These are phyloP conservation scores for Microctenopoma steveboyesi DNA, from an alignment of 2,797 vertebrate species.

Conservation along the genomic window DNA sequence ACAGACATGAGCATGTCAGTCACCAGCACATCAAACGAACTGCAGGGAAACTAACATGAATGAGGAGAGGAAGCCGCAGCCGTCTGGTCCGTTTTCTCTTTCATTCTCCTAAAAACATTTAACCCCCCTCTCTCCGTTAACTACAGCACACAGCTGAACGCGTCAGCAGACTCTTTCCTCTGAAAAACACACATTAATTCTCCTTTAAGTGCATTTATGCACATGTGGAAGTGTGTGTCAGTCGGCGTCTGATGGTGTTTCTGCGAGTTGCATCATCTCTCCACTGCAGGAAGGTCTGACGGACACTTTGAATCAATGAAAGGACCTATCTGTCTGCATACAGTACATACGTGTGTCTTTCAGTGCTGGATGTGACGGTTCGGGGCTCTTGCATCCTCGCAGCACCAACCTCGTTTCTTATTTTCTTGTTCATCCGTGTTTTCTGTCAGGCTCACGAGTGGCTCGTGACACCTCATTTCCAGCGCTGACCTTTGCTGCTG, in stretches of 20 bases:
- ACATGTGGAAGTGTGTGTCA: constrained; percentile 12
- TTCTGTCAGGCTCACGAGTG: constrained; percentile 22
- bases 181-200: not conserved
- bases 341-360: constrained; percentile 24
- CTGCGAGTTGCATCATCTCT: constrained; percentile 64
- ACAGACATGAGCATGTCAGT: constrained; percentile 6
- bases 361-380: not conserved
- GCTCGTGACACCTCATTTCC: not conserved
- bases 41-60: not conserved
- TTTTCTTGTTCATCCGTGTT: not conserved
- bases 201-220: constrained; percentile 16
- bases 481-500: not conserved
- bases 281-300: constrained; percentile 47
- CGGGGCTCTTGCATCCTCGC: not conserved
- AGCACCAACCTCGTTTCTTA: not conserved
- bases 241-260: constrained; percentile 47
- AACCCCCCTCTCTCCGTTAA: not conserved
- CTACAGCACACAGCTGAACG: not conserved
- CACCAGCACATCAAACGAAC: constrained; percentile 14
- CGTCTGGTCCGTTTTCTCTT: not conserved
- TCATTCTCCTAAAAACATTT: too few relatives aligned
- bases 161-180: constrained; percentile 9
- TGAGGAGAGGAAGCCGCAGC: not conserved
- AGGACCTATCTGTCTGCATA: constrained; percentile 43
- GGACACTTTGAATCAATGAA: constrained; percentile 52